phyloP scores from a whole-genome alignment of 2,797 vertebrate genomes.

The Champsocephalus gunnari region DNA sequence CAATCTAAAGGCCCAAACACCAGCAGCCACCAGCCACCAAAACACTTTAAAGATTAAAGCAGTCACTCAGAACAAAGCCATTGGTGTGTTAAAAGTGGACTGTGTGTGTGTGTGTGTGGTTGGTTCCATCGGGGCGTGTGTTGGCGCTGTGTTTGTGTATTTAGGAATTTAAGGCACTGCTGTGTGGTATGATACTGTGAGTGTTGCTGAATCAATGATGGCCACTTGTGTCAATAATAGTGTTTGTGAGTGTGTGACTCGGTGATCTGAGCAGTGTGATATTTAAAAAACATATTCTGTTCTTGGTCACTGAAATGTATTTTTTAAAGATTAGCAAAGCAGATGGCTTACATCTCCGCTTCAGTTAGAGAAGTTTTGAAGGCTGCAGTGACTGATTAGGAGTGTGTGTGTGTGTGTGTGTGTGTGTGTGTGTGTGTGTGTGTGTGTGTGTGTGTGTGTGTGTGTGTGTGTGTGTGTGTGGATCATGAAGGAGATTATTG shows the following conservation, averaged over 20 bases:
- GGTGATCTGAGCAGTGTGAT: constrained; percentile 1
- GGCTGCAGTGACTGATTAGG: constrained; percentile 25
- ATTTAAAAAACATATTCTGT: constrained; percentile 2
- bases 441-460: too few relatives aligned
- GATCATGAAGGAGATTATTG: constrained; percentile 31
- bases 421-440: too few relatives aligned
- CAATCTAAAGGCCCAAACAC: constrained; percentile 69
- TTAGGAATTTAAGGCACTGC: constrained; percentile 13
- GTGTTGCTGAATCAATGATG: constrained; percentile 24
- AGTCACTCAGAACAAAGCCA: constrained; percentile 73
- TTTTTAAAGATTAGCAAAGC: constrained; percentile 19
- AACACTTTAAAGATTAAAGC: constrained; percentile 78
- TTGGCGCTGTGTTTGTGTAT: constrained; percentile 26
- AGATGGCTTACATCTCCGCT: constrained; percentile 3
- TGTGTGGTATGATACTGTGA: constrained; percentile 26
- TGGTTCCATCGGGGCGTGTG: constrained; percentile 26
- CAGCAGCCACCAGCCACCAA: constrained; percentile 64
- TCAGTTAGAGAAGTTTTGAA: constrained; percentile 25
- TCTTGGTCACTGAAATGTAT: constrained; percentile 17
- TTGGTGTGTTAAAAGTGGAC: constrained; percentile 58
- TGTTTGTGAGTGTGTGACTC: constrained; percentile 15
- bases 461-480: too few relatives aligned
- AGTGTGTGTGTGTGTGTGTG: constrained; percentile 19
- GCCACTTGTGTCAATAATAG: constrained; percentile 31
- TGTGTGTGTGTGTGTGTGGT: constrained; percentile 56